Percentiles rank a stretch among this genome's conserved stretches.
Evolutionary conservation across 2,888 invertebrate species (phyloP).

Genomic region (Chloroclystis v-ata): DNA sequence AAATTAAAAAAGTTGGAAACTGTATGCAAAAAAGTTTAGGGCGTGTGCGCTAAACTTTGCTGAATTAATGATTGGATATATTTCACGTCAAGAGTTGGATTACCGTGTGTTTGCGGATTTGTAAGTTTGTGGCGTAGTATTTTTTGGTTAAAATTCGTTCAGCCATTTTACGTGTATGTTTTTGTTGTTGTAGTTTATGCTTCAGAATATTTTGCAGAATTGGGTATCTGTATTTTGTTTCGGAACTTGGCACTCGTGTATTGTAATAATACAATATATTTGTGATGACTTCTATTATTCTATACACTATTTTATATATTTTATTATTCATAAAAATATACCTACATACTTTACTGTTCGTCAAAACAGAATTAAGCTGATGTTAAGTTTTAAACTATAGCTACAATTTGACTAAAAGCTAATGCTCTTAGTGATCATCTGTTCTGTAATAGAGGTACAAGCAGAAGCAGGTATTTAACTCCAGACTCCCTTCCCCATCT

Average conservation of each 20-base stretch:
- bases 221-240: too few species aligned
- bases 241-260: too few species aligned
- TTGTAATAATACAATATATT: neutral
- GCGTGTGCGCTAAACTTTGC: conserved; percentile 24
- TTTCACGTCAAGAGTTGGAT: conserved; percentile 22
- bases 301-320: too few species aligned
- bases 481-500: neutral
- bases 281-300: too few species aligned
- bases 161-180: neutral
- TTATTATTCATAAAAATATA: too few species aligned
- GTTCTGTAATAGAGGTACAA: neutral
- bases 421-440: too few species aligned
- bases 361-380: too few species aligned
- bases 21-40: conserved; percentile 37
- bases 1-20: conserved; percentile 69
- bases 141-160: conserved; percentile 1
- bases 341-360: too few species aligned
- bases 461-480: conserved; percentile 1
- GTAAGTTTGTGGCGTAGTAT: conserved; percentile 1
- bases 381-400: too few species aligned
- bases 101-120: conserved; percentile 13
- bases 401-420: too few species aligned
- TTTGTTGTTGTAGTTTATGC: neutral
- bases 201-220: too few species aligned
- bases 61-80: conserved; percentile 32